Evolutionary conservation across 1,140 invertebrate species (phyloP).

Genomic region (Heliconius melpomene): DNA sequence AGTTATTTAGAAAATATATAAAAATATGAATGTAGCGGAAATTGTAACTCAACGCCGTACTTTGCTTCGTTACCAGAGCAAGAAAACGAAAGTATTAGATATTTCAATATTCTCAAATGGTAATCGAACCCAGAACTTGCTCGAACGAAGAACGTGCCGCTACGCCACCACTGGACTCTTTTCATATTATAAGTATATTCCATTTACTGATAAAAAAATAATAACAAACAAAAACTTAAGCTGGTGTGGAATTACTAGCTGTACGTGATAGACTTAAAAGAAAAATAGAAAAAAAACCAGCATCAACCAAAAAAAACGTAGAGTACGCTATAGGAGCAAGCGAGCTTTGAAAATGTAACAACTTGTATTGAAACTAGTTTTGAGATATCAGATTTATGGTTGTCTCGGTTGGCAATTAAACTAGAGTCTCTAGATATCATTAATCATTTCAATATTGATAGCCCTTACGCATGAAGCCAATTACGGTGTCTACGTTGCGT

Average conservation of each 20-base stretch:
- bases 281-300: conserved; percentile 31
- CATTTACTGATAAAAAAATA: conserved; percentile 7
- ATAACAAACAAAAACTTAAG: conserved; percentile 11
- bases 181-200: not conserved
- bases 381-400: conserved; percentile 74
- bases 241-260: not conserved
- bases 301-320: conserved; percentile 9
- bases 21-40: too few relatives aligned
- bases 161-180: not conserved
- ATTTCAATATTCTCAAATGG: too few relatives aligned
- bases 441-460: conserved; percentile 79
- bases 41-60: too few relatives aligned
- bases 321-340: conserved; percentile 32
- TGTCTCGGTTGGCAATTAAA: conserved; percentile 72
- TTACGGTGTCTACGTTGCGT: conserved; percentile 23
- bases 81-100: too few relatives aligned
- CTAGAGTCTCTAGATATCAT: conserved; percentile 68
- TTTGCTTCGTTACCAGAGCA: too few relatives aligned
- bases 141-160: too few relatives aligned
- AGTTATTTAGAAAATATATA: too few relatives aligned
- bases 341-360: conserved; percentile 37
- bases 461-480: conserved; percentile 72
- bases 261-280: conserved; percentile 32
- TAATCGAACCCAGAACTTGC: too few relatives aligned
- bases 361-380: conserved; percentile 65